Conservation (phyloP, 2,888 invertebrate genomes). For the Philereme transversata region DNA sequence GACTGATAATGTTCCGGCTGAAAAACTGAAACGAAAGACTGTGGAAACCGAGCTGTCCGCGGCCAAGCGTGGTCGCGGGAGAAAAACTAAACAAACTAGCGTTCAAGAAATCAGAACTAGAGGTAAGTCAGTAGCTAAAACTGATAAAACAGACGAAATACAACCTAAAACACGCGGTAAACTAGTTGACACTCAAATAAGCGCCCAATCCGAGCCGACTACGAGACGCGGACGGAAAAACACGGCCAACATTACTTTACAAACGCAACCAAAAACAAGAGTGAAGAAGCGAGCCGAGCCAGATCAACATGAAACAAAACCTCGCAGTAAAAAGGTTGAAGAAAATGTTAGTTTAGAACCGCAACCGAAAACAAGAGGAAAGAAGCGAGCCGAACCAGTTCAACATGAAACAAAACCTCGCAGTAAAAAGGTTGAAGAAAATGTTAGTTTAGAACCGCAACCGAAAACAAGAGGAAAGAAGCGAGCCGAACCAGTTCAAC, state of each 20-base stretch:
- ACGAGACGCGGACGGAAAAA: constrained; percentile 27
- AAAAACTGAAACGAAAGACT: constrained; percentile 34
- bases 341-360: constrained; percentile 17
- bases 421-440: constrained; percentile 33
- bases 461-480: constrained; percentile 7
- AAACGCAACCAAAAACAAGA: constrained; percentile 20
- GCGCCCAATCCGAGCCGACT: constrained; percentile 15
- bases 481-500: constrained; percentile 1
- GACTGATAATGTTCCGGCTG: constrained; percentile 21
- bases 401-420: constrained; percentile 31
- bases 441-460: constrained; percentile 26
- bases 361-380: constrained; percentile 25
- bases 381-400: constrained; percentile 8
- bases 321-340: constrained; percentile 40
- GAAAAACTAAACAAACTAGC: neutral
- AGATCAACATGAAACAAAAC: constrained; percentile 23
- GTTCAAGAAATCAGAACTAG: constrained; percentile 13
- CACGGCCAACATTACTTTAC: constrained; percentile 19
- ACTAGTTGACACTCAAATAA: constrained; percentile 15
- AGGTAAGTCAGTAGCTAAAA: constrained; percentile 9
- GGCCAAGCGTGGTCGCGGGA: constrained; percentile 26
- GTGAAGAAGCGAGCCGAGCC: constrained; percentile 2
- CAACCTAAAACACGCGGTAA: constrained; percentile 26
- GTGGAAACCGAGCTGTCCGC: constrained; percentile 19
- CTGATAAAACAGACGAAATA: constrained; percentile 28